Percentiles rank a stretch among this genome's conserved stretches.
These are phyloP conservation scores for Gobiocypris rarus DNA, from an alignment of 2,113 vertebrate species.

Conservation along the genomic window DNA sequence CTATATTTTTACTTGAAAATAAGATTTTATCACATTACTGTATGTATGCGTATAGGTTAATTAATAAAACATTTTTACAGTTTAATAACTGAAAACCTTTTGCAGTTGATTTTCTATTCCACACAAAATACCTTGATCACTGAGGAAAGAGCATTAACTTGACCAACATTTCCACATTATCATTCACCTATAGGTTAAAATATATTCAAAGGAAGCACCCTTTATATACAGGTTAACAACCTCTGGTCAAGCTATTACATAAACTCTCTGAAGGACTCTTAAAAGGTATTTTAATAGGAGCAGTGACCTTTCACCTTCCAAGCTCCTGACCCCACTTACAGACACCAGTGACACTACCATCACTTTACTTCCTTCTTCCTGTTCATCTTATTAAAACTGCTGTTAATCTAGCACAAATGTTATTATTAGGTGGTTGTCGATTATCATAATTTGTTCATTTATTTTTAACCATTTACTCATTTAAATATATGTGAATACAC, in stretches of 20 bases:
- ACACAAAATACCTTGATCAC: background rate
- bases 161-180: conserved; percentile 66
- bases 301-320: conserved; percentile 71
- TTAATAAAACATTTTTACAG: background rate
- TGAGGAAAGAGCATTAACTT: background rate
- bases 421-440: background rate
- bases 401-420: background rate
- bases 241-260: conserved; percentile 72
- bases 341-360: conserved; percentile 54
- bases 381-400: background rate
- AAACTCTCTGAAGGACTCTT: conserved; percentile 76
- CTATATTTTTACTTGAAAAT: background rate
- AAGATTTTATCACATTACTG: background rate
- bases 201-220: conserved; percentile 7
- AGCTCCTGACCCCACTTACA: conserved; percentile 76
- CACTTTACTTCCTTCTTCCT: conserved; percentile 12
- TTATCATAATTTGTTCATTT: background rate
- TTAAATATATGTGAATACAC: no score
- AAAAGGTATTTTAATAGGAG: conserved; percentile 80
- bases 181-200: conserved; percentile 43
- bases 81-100: no score
- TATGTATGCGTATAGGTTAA: background rate
- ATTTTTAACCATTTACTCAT: background rate
- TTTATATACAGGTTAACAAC: conserved; percentile 61
- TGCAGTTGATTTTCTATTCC: background rate